Base-by-base conservation (phyloP, 2,888 invertebrate species). In the Trachelus troglodyta region DNA sequence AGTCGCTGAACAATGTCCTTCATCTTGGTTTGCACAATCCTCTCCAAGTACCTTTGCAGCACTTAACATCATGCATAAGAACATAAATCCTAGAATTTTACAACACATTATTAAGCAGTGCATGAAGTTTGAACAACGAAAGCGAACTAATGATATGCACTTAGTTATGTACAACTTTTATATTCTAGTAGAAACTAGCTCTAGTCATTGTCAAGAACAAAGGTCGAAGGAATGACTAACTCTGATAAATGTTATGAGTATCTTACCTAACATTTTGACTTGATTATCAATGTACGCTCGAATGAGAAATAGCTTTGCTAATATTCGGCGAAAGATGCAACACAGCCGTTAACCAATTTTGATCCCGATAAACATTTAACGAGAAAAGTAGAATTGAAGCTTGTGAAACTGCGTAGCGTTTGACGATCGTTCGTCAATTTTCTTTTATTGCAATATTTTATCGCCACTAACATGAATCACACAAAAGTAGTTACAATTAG, bases 31-130 rank as follows among this genome's bases (percentile, higher is more conserved):
- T 2, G 23, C 2, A 56, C 56, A 56, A 23, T 71, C 31, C 31
- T 71, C 34, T 71, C 71, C 71, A 12, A 71, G 31, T 12, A n/a
- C 74, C 30, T 9, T 34, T 30, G 34, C 31, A 34, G 34, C 74
- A 34, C 34, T 30, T 11, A 74, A 23, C 11, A 34, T 34, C 12
- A 35, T 12, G 11, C 37, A 34, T 11, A 34, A 33, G 12, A 74
- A 11, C 12, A 23, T 34, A 34, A 74, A 74, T 12, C 74, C 74
- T 74, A 77, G 69, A 75, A 79, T 2, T 71, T 75, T 56, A 56
- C 56, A 56, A 56, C 9, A 1, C 56, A 56, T 56, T 15, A 56
- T 56, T 56, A 56, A 56, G 56, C 56, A 56, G 23, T 56, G 56
- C 23, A 56, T 23, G 56, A 23, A 56, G 56, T 23, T 56, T 56